Evolutionary conservation across 2,113 vertebrate species (phyloP).

Genomic region (Chamaetylas fuelleborni): DNA sequence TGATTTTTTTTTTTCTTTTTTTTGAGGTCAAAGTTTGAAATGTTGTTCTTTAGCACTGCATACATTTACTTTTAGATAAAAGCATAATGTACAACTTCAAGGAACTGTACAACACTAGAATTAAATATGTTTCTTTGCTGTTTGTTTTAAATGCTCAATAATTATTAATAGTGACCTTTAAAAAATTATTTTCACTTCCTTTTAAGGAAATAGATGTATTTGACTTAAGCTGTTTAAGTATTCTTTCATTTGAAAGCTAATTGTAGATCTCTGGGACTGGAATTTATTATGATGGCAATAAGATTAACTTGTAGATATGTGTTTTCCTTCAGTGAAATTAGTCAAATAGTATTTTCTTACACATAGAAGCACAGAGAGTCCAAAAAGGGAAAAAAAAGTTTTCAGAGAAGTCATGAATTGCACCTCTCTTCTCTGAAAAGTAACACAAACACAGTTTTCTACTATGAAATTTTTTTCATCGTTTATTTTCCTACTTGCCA

Average conservation of each 20-base stretch:
- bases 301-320: neutral
- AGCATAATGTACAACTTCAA: neutral
- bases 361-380: neutral
- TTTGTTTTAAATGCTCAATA: neutral
- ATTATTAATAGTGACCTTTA: neutral
- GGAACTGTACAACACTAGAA: neutral
- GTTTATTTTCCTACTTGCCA: neutral
- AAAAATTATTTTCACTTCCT: neutral
- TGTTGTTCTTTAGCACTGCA: neutral
- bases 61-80: neutral
- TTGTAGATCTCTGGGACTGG: neutral
- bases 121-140: neutral
- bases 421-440: neutral
- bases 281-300: neutral
- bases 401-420: neutral
- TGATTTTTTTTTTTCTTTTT: neutral
- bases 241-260: neutral
- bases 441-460: rapidly evolving
- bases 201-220: neutral
- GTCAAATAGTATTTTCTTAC: neutral
- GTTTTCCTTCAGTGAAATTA: neutral
- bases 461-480: neutral
- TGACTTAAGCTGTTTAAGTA: neutral
- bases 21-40: neutral
- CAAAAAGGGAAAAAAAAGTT: neutral